A percentile compares a stretch with the other conserved stretches of the same genome.
Conservation (phyloP, 2,888 invertebrate genomes). For the Dryobotodes eremita region DNA sequence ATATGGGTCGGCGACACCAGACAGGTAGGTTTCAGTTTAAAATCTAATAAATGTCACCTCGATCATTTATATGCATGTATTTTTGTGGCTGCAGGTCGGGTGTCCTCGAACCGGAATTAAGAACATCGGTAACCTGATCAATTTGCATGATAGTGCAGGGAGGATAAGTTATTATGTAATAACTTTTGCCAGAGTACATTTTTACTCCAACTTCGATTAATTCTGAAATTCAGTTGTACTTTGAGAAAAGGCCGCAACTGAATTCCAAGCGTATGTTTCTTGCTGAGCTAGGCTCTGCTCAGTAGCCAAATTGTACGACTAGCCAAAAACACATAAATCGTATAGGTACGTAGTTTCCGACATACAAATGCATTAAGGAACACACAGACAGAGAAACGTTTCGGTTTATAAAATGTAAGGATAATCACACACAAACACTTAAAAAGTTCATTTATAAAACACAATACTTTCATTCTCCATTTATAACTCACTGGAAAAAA, state of each 20-base stretch:
- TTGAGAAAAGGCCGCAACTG: not conserved
- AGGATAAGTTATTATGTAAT: not conserved
- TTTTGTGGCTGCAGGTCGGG: slow-evolving; percentile 14
- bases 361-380: not conserved
- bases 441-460: not conserved
- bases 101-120: not conserved
- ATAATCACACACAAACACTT: not conserved
- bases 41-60: not conserved
- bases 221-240: not conserved
- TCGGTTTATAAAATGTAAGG: not conserved
- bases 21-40: not conserved
- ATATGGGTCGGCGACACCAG: not conserved
- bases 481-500: not conserved
- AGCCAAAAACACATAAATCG: not conserved
- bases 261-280: not conserved
- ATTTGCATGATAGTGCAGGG: not conserved
- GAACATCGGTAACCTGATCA: not conserved
- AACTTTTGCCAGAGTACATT: not conserved
- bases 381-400: not conserved
- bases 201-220: not conserved
- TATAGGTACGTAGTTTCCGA: not conserved
- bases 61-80: slow-evolving; percentile 9
- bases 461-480: not conserved
- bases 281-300: not conserved
- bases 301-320: not conserved